These are phyloP conservation scores for Strigamia transsilvanica DNA, from an alignment of 2,888 invertebrate species.

Conservation along the genomic window DNA sequence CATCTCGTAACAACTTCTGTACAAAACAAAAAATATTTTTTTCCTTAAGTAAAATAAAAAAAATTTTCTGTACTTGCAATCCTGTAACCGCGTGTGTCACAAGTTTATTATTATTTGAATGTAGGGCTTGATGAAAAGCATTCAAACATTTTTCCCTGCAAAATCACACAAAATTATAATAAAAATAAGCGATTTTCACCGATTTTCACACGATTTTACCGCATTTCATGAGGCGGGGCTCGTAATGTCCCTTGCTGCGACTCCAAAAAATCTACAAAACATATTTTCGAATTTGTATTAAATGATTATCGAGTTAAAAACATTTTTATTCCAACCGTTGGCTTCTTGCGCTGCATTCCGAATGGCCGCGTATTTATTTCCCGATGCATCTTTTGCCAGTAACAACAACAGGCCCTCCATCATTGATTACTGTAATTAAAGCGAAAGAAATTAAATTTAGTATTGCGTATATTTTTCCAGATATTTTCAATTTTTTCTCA, in stretches of 20 bases:
- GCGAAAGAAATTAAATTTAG: no score
- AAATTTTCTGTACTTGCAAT: constrained; percentile 77
- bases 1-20: constrained; percentile 89
- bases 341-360: constrained; percentile 87
- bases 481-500: no score
- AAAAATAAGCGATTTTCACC: no score
- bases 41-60: not conserved
- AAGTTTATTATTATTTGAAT: constrained; percentile 82
- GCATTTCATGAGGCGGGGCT: constrained; percentile 82
- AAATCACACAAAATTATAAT: constrained; percentile 9
- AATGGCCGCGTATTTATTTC: constrained; percentile 77
- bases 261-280: constrained; percentile 76
- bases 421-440: not conserved
- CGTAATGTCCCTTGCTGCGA: constrained; percentile 78
- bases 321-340: constrained; percentile 71
- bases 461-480: no score
- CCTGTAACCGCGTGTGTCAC: constrained; percentile 84
- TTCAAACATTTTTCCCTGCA: constrained; percentile 77
- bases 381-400: constrained; percentile 83
- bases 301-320: not conserved
- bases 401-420: constrained; percentile 90
- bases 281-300: constrained; percentile 5
- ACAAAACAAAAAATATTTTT: no score
- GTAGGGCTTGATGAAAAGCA: constrained; percentile 78
- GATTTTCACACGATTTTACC: constrained; percentile 62